A percentile compares a stretch with the other conserved stretches of the same genome.
Conservation (phyloP, 1,140 invertebrate species). For the Ceratitis capitata region DNA sequence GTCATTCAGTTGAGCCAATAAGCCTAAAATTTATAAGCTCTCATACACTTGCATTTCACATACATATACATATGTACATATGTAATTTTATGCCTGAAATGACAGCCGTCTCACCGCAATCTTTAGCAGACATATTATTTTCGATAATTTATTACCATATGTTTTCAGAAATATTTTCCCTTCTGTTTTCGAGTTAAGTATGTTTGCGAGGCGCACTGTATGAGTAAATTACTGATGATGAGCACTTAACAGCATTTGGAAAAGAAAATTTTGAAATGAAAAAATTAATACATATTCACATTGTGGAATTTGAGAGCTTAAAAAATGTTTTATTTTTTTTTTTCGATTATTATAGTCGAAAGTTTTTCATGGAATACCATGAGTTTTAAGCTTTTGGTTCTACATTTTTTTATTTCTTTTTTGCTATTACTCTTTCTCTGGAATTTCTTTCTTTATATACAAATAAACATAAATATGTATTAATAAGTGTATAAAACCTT, state of each 20-base stretch:
- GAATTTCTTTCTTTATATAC: background rate
- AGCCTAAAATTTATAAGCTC: background rate
- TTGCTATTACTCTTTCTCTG: background rate
- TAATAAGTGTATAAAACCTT: background rate
- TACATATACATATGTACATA: background rate
- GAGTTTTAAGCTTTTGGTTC: background rate
- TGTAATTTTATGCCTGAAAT: background rate
- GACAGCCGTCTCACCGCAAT: background rate
- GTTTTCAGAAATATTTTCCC: slow-evolving; percentile 3
- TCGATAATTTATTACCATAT: slow-evolving; percentile 27
- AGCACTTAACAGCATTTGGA: background rate
- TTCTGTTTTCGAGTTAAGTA: background rate
- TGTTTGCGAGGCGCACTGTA: background rate
- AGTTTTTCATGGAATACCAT: background rate
- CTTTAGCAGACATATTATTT: slow-evolving; percentile 6
- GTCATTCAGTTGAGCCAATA: background rate
- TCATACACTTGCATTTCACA: background rate
- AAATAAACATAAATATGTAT: background rate
- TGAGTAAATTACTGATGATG: background rate
- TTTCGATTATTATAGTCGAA: background rate
- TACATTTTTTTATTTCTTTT: background rate
- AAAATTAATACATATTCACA: background rate
- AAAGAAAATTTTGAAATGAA: background rate
- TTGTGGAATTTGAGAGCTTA: no score
- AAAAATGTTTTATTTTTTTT: background rate